Evolutionary conservation across 1,140 invertebrate species (phyloP), one percentile per base, ranked within the genome.

Genomic region (Dufourea novaeangliae): DNA sequence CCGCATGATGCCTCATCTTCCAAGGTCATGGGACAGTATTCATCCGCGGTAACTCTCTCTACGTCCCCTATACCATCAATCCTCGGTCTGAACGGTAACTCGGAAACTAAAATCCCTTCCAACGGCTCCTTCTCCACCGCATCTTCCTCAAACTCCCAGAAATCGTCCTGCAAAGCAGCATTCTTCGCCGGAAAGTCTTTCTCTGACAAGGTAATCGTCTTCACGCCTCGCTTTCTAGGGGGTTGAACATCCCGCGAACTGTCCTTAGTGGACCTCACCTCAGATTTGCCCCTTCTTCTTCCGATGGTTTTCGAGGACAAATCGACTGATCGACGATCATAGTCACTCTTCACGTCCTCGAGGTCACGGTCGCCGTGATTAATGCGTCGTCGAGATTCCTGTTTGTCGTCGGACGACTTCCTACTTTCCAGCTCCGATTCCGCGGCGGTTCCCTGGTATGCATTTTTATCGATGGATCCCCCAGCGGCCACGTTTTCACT

Each of bases 1-100:
- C 77, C 83, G 66, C 90, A 91, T 41, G 83, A 77, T 11, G 37
- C 56, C 34, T 92, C 90, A 25, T 92, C 89, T 0, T 91, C 90
- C 27, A 90, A 83, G 54, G 83, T 89, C 63, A 93, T 64, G 4
- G 92, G 92, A 75, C 92, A 93, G 52, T 88, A 92, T 71, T 93
- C 92, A 1, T 92, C 91, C 17, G 84, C 83, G 2, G 84, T 86
- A 32, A 93, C 78, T 61, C 86, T 87, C 37, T 91, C 87, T 32
- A 92, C 71, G 68, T 85, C 73, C 17, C 88, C 89, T 70, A 93
- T 85, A 71, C 46, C 46, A 7, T 92, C 91, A 20, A 86, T 78
- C 66, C 67, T 88, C 0, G 92, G 91, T 54, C 89, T 92, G 68
- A 87, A 92, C 11, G 90, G 88, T 32, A 93, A 63, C 52, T 92